phyloP scores from a whole-genome alignment of 2,113 vertebrate genomes.

The Hydrolagus affinis region DNA sequence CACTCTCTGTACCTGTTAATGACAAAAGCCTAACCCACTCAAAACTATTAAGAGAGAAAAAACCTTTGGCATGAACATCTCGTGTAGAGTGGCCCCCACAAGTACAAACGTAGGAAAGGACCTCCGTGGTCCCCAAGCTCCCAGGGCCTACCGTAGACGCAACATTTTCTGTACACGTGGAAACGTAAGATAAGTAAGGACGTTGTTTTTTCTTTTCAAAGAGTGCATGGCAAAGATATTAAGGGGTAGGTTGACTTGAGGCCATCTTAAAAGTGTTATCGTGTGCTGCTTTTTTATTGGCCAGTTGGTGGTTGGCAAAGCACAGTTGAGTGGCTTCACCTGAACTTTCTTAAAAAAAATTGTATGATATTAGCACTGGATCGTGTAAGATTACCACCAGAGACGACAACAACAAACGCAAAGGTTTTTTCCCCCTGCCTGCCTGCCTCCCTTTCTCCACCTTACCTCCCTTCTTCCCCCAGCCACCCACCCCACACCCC shows the following conservation, averaged over 20 bases:
- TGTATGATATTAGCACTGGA: slow-evolving; percentile 59
- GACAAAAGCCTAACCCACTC: slow-evolving; percentile 49
- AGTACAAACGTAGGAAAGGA: slow-evolving; percentile 47
- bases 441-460: too few relatives aligned
- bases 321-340: slow-evolving; percentile 56
- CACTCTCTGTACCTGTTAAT: slow-evolving; percentile 52
- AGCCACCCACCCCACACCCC: too few relatives aligned
- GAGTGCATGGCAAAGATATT: slow-evolving; percentile 43
- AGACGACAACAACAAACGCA: slow-evolving; percentile 30
- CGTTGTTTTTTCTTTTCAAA: background rate
- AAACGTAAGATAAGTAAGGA: background rate
- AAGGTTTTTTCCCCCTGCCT: background rate
- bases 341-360: slow-evolving; percentile 47
- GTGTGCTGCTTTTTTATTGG: slow-evolving; percentile 64
- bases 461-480: too few relatives aligned
- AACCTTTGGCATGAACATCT: slow-evolving; percentile 39
- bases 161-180: slow-evolving; percentile 51
- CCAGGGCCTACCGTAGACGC: slow-evolving; percentile 55
- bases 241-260: slow-evolving; percentile 54
- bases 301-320: slow-evolving; percentile 33
- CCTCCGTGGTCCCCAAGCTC: slow-evolving; percentile 43
- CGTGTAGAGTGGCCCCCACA: slow-evolving; percentile 37
- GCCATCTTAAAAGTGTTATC: slow-evolving; percentile 56
- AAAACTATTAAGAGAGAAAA: slow-evolving; percentile 39
- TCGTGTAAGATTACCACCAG: slow-evolving; percentile 37